Base-by-base conservation (phyloP, 2,113 vertebrate species). In the Scartelaos histophorus region DNA sequence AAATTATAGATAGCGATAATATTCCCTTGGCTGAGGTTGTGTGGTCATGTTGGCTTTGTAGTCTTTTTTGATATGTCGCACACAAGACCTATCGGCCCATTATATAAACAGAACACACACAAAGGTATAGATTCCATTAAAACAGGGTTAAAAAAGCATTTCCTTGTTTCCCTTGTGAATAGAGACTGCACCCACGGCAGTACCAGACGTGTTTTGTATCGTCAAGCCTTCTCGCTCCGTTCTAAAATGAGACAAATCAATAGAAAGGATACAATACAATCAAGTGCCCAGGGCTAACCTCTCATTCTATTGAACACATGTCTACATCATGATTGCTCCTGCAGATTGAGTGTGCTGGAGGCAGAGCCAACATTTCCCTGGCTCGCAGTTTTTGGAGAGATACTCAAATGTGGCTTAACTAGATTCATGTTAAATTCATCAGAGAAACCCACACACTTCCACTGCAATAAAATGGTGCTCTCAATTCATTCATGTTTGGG, bases 241-340 rank as follows among this genome's bases (percentile, higher is more conserved):
- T 85, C 80, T 81, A 71, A 82, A 75, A 58, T 9, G 7, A 64
- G 49, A 49, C 65, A 54, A 88, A 90, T 90, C 90, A 84, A 86
- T 89, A 82, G 70, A 76, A 73, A 66, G 82, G 25, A 87, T 82
- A 88, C 74, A 84, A 84, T 77, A 86, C 67, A 75, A 87, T 85
- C 70, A 81, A 72, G 68, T 49, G 83, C 84, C 80, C 0, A 35
- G 71, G 83, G 86, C 85, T 75, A 72, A 80, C 57, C 76, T 65
- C 61, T 83, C 81, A 70, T 78, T 86, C 71, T 81, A 82, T 66
- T 84, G 82, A 87, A 88, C 78, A 78, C 65, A 54, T 78, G 82
- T 84, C 79, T 76, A 53, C 25, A 67, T 66, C 11, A 61, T 68
- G 70, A 85, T 80, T 79, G 80, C 80, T 76, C n/a, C 53, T 46